Evolutionary conservation across 2,888 invertebrate species (phyloP).

Genomic region (Deilephila porcellus): DNA sequence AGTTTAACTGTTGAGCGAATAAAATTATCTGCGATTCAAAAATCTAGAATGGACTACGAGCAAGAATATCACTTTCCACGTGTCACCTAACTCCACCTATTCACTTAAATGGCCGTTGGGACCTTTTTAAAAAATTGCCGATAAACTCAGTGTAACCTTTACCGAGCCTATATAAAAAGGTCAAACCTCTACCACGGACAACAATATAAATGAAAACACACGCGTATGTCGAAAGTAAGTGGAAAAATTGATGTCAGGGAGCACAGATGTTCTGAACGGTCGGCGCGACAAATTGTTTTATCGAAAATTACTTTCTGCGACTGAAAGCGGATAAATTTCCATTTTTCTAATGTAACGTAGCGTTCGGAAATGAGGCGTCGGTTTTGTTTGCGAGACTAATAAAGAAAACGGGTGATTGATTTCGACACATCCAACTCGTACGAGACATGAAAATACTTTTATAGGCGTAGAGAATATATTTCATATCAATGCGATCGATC

Average conservation of each 20-base stretch:
- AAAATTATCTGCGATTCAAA: too few relatives aligned
- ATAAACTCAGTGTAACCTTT: not conserved
- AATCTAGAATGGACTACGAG: too few relatives aligned
- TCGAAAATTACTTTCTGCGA: conserved; percentile 81
- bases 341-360: conserved; percentile 76
- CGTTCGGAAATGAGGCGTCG: conserved; percentile 31
- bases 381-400: not conserved
- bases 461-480: not conserved
- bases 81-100: too few relatives aligned
- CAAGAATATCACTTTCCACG: too few relatives aligned
- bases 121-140: too few relatives aligned
- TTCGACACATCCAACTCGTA: not conserved
- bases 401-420: conserved; percentile 1
- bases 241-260: conserved; percentile 59
- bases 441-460: not conserved
- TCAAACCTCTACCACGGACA: conserved; percentile 1
- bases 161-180: not conserved
- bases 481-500: too few relatives aligned
- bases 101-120: too few relatives aligned
- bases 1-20: too few relatives aligned
- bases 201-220: conserved; percentile 21
- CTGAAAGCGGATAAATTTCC: conserved; percentile 70
- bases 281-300: conserved; percentile 81
- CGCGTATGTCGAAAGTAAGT: conserved; percentile 34
- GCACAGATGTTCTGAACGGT: conserved; percentile 79